phyloP scores from a whole-genome alignment of 2,888 invertebrate species.

The Polia nebulosa region DNA sequence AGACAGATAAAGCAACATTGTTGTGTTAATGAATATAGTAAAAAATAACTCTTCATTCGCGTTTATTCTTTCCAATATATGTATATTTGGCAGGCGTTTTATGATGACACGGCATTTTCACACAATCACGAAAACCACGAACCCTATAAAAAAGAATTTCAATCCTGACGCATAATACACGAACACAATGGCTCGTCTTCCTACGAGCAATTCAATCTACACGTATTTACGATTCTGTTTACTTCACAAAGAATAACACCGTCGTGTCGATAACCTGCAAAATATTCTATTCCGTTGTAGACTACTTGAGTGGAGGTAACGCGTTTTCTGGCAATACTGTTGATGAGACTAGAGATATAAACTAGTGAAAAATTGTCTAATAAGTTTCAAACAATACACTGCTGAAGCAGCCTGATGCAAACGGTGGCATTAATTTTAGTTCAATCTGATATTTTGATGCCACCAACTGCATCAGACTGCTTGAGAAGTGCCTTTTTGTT shows the following conservation, averaged over 20 bases:
- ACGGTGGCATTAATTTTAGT: too few relatives aligned
- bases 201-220: slow-evolving; percentile 52
- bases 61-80: neutral
- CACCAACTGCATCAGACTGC: too few relatives aligned
- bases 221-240: slow-evolving; percentile 58
- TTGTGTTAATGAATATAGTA: too few relatives aligned
- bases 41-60: neutral
- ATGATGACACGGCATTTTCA: slow-evolving; percentile 21
- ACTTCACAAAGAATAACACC: slow-evolving; percentile 53
- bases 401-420: too few relatives aligned
- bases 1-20: too few relatives aligned
- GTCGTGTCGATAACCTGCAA: slow-evolving; percentile 39
- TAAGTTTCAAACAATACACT: too few relatives aligned
- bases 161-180: slow-evolving; percentile 29
- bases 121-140: slow-evolving; percentile 23
- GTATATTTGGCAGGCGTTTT: slow-evolving; percentile 6
- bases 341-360: too few relatives aligned
- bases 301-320: slow-evolving; percentile 3
- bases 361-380: too few relatives aligned
- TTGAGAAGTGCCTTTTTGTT: too few relatives aligned
- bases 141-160: slow-evolving; percentile 28
- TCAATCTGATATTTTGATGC: too few relatives aligned
- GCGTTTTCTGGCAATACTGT: neutral
- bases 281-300: slow-evolving; percentile 34
- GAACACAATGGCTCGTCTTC: slow-evolving; percentile 38